Evolutionary conservation across 1,140 invertebrate species (phyloP).

Genomic region (Pantala flavescens): DNA sequence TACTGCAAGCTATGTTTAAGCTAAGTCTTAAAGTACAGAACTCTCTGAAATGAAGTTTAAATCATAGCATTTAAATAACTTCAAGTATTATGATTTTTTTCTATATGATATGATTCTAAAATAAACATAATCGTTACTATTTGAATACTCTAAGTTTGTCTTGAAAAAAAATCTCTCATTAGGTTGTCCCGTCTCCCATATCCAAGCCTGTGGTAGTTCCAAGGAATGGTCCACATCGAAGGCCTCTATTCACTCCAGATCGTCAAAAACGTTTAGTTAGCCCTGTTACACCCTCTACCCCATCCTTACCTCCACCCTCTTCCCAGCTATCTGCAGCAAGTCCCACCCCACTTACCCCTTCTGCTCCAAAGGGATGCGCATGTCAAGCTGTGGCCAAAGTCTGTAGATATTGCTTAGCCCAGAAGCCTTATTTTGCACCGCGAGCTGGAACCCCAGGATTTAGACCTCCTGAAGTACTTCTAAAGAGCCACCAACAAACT

Average conservation of each 20-base stretch:
- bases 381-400: neutral
- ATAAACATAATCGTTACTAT: too few relatives aligned
- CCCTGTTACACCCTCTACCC: neutral
- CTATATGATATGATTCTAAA: too few relatives aligned
- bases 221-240: neutral
- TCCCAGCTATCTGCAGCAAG: neutral
- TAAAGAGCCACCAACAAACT: conserved; percentile 64
- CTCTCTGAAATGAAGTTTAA: too few relatives aligned
- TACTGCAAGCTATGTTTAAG: too few relatives aligned
- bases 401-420: neutral
- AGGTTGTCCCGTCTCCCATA: neutral
- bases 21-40: too few relatives aligned
- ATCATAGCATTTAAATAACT: too few relatives aligned
- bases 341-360: neutral
- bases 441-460: conserved; percentile 85
- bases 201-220: neutral
- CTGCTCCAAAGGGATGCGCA: neutral
- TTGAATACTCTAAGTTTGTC: too few relatives aligned
- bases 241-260: neutral
- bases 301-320: neutral
- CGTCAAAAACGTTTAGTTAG: neutral
- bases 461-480: conserved; percentile 75
- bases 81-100: too few relatives aligned
- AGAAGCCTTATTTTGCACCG: conserved; percentile 41
- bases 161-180: too few relatives aligned